Evolutionary conservation across 2,888 invertebrate species (phyloP).

Genomic region (Drosophila histrio): DNA sequence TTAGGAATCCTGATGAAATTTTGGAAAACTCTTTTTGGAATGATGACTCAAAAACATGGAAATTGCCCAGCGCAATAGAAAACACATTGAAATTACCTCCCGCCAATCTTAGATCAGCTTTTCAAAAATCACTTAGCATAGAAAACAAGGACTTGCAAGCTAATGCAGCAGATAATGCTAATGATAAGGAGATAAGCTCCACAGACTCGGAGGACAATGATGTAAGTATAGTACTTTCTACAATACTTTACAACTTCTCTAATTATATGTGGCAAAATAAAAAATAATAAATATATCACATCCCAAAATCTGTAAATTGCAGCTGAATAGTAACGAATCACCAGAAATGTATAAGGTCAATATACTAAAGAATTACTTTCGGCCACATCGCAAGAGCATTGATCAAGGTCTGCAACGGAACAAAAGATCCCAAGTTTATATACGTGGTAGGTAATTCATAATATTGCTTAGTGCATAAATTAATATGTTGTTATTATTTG

Average conservation of each 20-base stretch:
- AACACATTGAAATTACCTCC: slow-evolving; percentile 89
- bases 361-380: slow-evolving; percentile 90
- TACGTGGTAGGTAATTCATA: slow-evolving; percentile 12
- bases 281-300: too few relatives aligned
- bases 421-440: slow-evolving; percentile 85
- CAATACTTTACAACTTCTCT: too few relatives aligned
- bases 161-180: not conserved
- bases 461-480: not conserved
- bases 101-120: slow-evolving; percentile 75
- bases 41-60: slow-evolving; percentile 89
- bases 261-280: too few relatives aligned
- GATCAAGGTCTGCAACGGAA: slow-evolving; percentile 86
- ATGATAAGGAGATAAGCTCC: not conserved
- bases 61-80: slow-evolving; percentile 88
- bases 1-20: slow-evolving; percentile 88
- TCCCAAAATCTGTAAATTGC: not conserved
- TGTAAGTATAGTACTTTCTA: slow-evolving; percentile 12
- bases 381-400: slow-evolving; percentile 86
- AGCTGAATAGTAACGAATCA: slow-evolving; percentile 14
- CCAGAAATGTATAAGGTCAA: slow-evolving; percentile 85
- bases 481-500: not conserved
- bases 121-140: slow-evolving; percentile 10
- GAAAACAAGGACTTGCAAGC: slow-evolving; percentile 1
- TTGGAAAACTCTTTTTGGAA: slow-evolving; percentile 89
- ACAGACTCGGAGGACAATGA: slow-evolving; percentile 7